Evolutionary conservation across 1,140 invertebrate genomes (phyloP), one percentile per base, ranked within the genome.

Genomic region (Formica selysi): DNA sequence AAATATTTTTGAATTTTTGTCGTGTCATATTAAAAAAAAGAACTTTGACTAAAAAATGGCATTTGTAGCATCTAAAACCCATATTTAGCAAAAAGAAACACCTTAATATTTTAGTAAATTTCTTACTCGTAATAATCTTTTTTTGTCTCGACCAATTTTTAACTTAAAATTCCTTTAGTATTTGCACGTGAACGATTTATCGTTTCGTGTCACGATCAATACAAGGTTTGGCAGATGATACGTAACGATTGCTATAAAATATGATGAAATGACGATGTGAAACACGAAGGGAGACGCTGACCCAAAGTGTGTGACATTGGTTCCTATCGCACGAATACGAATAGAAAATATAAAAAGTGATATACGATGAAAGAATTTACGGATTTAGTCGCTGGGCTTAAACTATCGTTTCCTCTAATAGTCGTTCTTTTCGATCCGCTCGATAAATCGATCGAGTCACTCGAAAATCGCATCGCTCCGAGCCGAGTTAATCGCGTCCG

Each of bases 321-420:
- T 83, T 54, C 8, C 68, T 62, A 83, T 83, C 79, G 68, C 29
- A 13, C 64, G 79, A 83, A 73, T 73, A 29, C 29, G 44, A 73
- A 83, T 83, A 74, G 68, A 74, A 83, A 74, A 74, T 61, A 61
- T 74, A 83, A 83, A 83, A 83, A 83, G 38, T 74, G 68, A 83
- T 83, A 62, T 74, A 83, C 38, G 68, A 83, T 38, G 68, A 83
- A 83, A 73, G 57, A 83, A 83, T 83, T 83, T 74, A 83, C 79
- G 61, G 54, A n/a, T 29, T 16, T 73, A 36, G 36, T 61, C 38
- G 26, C 1, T 54, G 54, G 57, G 68, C 32, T 83, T 83, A 83
- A 74, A 61, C 68, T 73, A 38, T 73, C 79, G 54, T 73, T 73
- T 10, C 13, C 6, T 51, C 54, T 48, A 73, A 83, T 83, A 83